phyloP scores from a whole-genome alignment of 92 coral and sea anemone species.

The Phenganax subtilis region DNA sequence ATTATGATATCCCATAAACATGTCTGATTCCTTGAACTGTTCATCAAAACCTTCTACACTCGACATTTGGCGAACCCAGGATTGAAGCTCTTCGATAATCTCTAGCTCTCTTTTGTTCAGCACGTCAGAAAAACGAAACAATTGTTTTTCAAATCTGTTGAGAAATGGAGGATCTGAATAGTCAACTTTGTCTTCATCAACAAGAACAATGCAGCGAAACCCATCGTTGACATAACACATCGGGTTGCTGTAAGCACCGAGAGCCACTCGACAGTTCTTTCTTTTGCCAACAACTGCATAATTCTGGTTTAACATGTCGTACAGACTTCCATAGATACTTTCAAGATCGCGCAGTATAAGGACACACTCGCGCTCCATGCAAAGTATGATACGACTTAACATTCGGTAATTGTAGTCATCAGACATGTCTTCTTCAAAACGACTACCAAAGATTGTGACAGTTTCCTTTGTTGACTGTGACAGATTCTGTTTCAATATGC shows the following conservation, averaged over 20 bases:
- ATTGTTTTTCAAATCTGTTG: constrained; percentile 85
- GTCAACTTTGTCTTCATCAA: constrained; percentile 76
- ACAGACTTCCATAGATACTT: constrained; percentile 85
- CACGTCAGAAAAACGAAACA: constrained; percentile 79
- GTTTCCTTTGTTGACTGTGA: constrained; percentile 67
- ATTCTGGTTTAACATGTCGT: constrained; percentile 91
- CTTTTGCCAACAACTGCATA: constrained; percentile 82
- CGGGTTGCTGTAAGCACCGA: constrained; percentile 90
- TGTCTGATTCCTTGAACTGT: constrained; percentile 62
- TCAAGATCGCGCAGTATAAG: constrained; percentile 83
- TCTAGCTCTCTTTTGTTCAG: constrained; percentile 42
- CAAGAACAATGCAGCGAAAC: constrained; percentile 82
- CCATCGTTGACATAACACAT: constrained; percentile 94
- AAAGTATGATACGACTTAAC: constrained; percentile 83
- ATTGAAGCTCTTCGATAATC: constrained; percentile 49
- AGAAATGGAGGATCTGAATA: constrained; percentile 87
- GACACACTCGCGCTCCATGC: constrained; percentile 86
- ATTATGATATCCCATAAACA: constrained; percentile 77
- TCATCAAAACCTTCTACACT: constrained; percentile 46
- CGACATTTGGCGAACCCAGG: constrained; percentile 62
- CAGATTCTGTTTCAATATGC: constrained; percentile 68
- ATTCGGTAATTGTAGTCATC: constrained; percentile 84
- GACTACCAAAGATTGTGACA: constrained; percentile 87
- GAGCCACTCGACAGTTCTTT: constrained; percentile 87
- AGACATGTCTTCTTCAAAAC: constrained; percentile 80